phyloP scores from a whole-genome alignment of 2,797 vertebrate species.

The Uromys caudimaculatus region DNA sequence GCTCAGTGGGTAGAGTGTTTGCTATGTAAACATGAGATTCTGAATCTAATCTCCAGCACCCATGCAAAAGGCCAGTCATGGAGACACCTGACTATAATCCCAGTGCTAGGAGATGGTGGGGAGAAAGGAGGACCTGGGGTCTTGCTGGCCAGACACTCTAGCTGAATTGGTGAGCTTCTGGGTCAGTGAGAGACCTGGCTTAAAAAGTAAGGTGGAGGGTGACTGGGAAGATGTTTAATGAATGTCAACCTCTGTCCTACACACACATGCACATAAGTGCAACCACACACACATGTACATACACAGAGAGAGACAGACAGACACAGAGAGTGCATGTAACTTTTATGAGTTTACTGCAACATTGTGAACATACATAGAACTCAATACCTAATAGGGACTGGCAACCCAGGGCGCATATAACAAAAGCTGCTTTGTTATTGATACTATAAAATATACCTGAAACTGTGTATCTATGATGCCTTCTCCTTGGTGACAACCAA shows the following conservation, averaged over 20 bases:
- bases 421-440: conserved; percentile 17
- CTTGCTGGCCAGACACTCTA: background rate
- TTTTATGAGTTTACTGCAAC: conserved; percentile 10
- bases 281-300: background rate
- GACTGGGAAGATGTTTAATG: background rate
- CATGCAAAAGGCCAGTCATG: background rate
- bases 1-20: background rate
- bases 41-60: background rate
- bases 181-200: background rate
- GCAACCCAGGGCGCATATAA: background rate
- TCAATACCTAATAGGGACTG: background rate
- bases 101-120: background rate
- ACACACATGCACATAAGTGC: background rate
- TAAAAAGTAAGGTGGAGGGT: background rate
- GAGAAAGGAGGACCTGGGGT: background rate
- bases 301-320: background rate
- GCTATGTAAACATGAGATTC: background rate
- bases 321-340: background rate
- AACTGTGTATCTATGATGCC: conserved; percentile 35
- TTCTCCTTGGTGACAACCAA: conserved; percentile 14
- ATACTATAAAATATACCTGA: conserved; percentile 39
- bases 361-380: background rate
- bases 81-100: background rate
- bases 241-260: background rate
- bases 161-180: background rate